These are phyloP conservation scores for Otus sunia DNA, from an alignment of 2,113 vertebrate genomes.

Conservation along the genomic window DNA sequence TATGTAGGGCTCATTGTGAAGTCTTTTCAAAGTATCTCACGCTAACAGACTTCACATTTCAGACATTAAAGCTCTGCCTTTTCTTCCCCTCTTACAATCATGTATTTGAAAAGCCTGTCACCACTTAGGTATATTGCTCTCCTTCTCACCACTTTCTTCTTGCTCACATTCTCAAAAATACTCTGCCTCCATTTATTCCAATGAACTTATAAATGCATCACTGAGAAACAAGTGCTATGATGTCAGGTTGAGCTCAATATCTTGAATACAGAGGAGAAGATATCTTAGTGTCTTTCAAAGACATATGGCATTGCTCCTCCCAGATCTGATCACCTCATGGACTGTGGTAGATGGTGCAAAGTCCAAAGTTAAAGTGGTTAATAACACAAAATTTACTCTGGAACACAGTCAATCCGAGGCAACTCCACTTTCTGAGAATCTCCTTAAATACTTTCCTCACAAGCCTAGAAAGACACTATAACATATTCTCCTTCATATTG, in stretches of 20 bases:
- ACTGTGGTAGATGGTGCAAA: not conserved
- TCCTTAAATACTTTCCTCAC: not conserved
- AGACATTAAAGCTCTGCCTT: not conserved
- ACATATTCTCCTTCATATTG: not conserved
- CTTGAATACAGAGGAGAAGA: not conserved
- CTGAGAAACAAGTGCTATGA: not conserved
- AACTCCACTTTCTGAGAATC: not conserved
- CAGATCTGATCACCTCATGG: not conserved
- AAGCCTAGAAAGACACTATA: not conserved
- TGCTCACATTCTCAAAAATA: not conserved
- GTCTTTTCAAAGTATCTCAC: slow-evolving; percentile 4
- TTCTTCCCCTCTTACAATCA: not conserved
- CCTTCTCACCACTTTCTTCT: not conserved
- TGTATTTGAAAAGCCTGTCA: not conserved
- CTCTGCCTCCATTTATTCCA: not conserved
- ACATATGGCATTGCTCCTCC: not conserved
- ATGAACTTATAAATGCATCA: not conserved
- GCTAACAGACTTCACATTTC: not conserved
- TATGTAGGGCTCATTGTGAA: not conserved
- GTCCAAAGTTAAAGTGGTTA: not conserved
- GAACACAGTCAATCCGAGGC: not conserved
- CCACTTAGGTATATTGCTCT: not conserved
- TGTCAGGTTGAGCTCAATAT: not conserved
- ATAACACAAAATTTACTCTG: not conserved
- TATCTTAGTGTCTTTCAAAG: not conserved